Evolutionary conservation across 2,113 vertebrate genomes (phyloP), one percentile per base, ranked within the genome.

Genomic region (Channa maculata): DNA sequence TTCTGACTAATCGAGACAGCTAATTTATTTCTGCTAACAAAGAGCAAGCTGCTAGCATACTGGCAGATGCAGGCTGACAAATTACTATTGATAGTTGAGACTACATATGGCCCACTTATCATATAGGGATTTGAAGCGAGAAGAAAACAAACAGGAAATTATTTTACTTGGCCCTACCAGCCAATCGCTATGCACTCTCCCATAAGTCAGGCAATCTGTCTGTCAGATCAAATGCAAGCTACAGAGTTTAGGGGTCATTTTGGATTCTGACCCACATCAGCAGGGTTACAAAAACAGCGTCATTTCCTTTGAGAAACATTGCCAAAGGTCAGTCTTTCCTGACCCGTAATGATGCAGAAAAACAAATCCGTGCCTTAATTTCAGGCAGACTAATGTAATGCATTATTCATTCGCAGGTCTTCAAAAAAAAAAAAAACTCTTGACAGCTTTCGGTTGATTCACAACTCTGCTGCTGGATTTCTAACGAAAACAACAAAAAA

Each of bases 331-430:
- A 43, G 45, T 6, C 34, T 14, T 34, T 38, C 5, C 6, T 63
- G 44, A 70, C 64, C 63, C 2, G 0, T 3, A 44, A 14, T 38
- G 44, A 67, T 8, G 5, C 52, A 51, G 41, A 54, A 68, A 58
- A 75, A 58, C 55, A 6, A n/a, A 53, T 12, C 50, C 15, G n/a
- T 5, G 49, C n/a, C 36, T 65, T 51, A 8, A 63, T 46, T 65
- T 50, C 39, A 57, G 44, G 50, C 50, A 34, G 75, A 59, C 49
- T 2, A 5, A 8, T 44, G 7, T 2, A 2, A 65, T 72, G 38
- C 33, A 71, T 79, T 64, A 79, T 75, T 85, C 57, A 79, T 55
- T 41, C 10, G 11, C 6, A 5, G 8, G 13, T 36, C 36, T 13
- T 59, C 12, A 39, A 38, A 59, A 24, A 24, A 24, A 24, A 24